phyloP scores from a whole-genome alignment of 2,797 vertebrate species.

The Neosalanx taihuensis region DNA sequence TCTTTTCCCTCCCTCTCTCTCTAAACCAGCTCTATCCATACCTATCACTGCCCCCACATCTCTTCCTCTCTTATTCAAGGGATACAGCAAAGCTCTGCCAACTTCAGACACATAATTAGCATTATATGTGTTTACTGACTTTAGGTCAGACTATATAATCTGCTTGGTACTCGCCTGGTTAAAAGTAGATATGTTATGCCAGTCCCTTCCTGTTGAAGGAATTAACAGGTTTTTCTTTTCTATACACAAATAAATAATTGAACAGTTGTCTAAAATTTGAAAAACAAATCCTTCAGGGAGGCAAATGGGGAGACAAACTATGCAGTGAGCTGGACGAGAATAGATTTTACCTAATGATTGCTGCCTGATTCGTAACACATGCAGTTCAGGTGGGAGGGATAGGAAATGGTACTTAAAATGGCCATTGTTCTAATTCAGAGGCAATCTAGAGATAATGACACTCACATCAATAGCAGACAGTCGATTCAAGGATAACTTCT shows the following conservation, averaged over 20 bases:
- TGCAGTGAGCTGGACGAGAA: slow-evolving; percentile 58
- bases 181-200: neutral
- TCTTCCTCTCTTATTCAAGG: neutral
- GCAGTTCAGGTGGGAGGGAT: slow-evolving; percentile 57
- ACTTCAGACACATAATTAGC: neutral
- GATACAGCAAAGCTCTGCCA: too few relatives aligned
- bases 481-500: slow-evolving; percentile 75
- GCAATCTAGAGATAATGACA: slow-evolving; percentile 81
- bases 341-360: slow-evolving; percentile 62
- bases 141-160: neutral
- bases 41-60: neutral
- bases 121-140: neutral
- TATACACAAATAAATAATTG: neutral
- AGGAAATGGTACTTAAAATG: slow-evolving; percentile 71
- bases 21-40: neutral
- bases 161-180: too few relatives aligned
- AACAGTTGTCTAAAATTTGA: slow-evolving; percentile 28
- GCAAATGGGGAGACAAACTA: slow-evolving; percentile 33
- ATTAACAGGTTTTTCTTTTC: neutral
- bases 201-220: neutral
- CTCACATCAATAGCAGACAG: slow-evolving; percentile 80
- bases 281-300: slow-evolving; percentile 4
- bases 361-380: slow-evolving; percentile 73
- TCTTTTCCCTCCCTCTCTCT: neutral
- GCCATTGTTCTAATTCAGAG: slow-evolving; percentile 80